Base-by-base conservation (phyloP, 2,888 invertebrate species). In the Spilosoma lubricipeda region DNA sequence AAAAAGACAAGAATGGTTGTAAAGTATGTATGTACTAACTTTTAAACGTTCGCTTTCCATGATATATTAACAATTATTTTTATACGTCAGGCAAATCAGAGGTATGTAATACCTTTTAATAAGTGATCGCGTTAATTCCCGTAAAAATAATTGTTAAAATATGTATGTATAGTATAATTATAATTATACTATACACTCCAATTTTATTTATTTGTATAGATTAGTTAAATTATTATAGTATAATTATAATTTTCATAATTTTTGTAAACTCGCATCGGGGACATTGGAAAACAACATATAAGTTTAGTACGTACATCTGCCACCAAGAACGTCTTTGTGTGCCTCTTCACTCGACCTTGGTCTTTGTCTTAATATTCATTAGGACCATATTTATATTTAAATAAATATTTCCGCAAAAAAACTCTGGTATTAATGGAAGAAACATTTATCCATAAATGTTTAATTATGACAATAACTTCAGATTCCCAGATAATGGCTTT, bases 291-390 rank as follows among this genome's bases (percentile, higher is more conserved):
- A 75, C 71, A 7, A 68, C 59, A 45, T 59, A 13, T 11, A 13
- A n/a, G 3, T n/a, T n/a, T n/a, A 9, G 56, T 56, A 56, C 33
- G 5, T 30, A n/a, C 45, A 72, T 52, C n/a, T 27, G 66, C 52
- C 42, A 42, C 15, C 27, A 68, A 70, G 36, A 65, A n/a, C 20
- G 23, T 52, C 39, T 68, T 69, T 64, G 65, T 72, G 59, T 72
- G 59, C 56, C 52, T 39, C 42, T 56, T 33, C 52, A 66, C 69
- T 48, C 70, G 82, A 76, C 86, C 84, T 85, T 75, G 84, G 75
- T 80, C 80, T 85, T 86, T 86, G 86, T 87, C 79, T 87, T 81
- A 83, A 84, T 77, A 83, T 83, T 80, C 82, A 82, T 85, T 83
- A 78, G 82, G 82, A 77, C 75, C 33, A 76, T 76, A 68, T 69